Evolutionary conservation across 2,797 vertebrate genomes (phyloP).

Genomic region (Scleropages formosus): DNA sequence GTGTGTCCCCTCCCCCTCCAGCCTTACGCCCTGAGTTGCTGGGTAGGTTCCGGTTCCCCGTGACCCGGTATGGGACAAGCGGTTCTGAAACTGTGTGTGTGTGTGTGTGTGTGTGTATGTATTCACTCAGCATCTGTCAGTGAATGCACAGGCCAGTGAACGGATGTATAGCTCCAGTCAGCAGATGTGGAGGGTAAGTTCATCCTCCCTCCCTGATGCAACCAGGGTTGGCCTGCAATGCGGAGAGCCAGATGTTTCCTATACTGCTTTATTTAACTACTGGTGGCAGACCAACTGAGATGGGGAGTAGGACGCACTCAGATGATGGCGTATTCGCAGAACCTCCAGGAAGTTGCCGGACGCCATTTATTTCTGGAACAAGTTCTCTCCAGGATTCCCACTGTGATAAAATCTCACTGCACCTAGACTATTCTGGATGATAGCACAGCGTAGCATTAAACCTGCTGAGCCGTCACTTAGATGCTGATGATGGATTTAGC

Average conservation of each 20-base stretch:
- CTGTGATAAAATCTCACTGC: not conserved
- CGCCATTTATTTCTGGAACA: conserved; percentile 52
- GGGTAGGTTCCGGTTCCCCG: no score
- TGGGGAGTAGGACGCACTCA: conserved; percentile 27
- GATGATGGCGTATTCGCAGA: conserved; percentile 54
- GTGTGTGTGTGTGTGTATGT: no score
- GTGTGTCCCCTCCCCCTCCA: no score
- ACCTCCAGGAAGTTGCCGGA: conserved; percentile 53
- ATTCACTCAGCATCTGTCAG: not conserved
- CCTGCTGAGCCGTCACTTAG: not conserved
- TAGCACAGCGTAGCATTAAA: not conserved
- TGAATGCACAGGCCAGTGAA: not conserved
- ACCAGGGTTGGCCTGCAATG: conserved; percentile 57
- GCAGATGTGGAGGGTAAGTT: not conserved
- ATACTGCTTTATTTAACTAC: conserved; percentile 74
- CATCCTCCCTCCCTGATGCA: conserved; percentile 38
- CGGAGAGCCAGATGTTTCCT: conserved; percentile 82
- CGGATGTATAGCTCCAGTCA: not conserved
- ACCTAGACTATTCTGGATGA: not conserved
- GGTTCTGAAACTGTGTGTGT: no score
- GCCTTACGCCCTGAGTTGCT: no score
- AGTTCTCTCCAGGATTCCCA: conserved; percentile 36
- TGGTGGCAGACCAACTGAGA: conserved; percentile 50
- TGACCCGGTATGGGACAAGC: no score
- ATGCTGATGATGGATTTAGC: no score